A percentile compares a stretch with the other conserved stretches of the same genome.
These are phyloP conservation scores for Ciona savignyi DNA, from an alignment of 23 tunicate genomes.

Conservation along the genomic window DNA sequence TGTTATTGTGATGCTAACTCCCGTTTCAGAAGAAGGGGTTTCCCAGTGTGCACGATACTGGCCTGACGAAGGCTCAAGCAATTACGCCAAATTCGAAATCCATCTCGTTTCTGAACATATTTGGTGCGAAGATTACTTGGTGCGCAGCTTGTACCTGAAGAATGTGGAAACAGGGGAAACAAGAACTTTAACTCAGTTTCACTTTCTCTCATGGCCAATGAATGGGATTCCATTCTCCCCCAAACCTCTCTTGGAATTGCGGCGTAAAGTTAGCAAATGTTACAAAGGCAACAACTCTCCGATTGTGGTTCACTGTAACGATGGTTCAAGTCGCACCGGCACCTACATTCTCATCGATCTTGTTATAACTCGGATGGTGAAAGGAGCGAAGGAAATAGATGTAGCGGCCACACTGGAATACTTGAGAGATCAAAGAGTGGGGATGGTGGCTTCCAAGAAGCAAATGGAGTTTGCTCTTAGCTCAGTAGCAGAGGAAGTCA, in stretches of 20 bases:
- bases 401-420: conserved; percentile 89
- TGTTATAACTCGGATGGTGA: conserved; percentile 61
- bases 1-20: conserved; percentile 89
- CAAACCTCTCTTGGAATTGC: conserved; percentile 73
- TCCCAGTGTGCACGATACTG: conserved; percentile 95
- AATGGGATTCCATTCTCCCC: conserved; percentile 81
- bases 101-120: conserved; percentile 96
- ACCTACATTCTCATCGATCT: conserved; percentile 81
- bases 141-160: conserved; percentile 74
- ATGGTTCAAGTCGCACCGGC: conserved; percentile 83
- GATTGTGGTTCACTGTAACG: conserved; percentile 79
- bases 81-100: conserved; percentile 74
- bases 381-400: conserved; percentile 80
- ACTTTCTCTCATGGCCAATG: conserved; percentile 90
- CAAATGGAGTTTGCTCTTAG: conserved; percentile 73
- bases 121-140: conserved; percentile 97
- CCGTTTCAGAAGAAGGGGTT: conserved; percentile 78
- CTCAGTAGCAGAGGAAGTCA: conserved; percentile 89
- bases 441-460: conserved; percentile 68
- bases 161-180: conserved; percentile 72
- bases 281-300: conserved; percentile 51
- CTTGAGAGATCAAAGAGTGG: conserved; percentile 66
- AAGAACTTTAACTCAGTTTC: conserved; percentile 91
- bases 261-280: conserved; percentile 88
- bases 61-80: conserved; percentile 95